phyloP scores from a whole-genome alignment of 2,113 vertebrate genomes.

The Sitta europaea region DNA sequence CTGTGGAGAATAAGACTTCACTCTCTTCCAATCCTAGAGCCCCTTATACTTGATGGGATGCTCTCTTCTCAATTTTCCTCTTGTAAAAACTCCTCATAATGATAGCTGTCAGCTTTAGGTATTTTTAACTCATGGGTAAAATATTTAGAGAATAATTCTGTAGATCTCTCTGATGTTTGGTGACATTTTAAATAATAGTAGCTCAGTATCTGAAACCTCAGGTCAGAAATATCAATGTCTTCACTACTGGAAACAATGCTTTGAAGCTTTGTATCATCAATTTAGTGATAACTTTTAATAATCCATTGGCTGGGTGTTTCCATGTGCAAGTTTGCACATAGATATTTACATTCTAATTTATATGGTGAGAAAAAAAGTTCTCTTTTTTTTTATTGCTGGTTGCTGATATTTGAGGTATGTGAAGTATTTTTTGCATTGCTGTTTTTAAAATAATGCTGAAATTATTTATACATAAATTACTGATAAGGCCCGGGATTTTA shows the following conservation, averaged over 20 bases:
- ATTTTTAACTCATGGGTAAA: background rate
- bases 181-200: background rate
- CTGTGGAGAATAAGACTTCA: rapidly evolving
- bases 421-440: background rate
- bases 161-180: background rate
- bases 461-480: background rate
- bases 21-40: background rate
- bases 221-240: background rate
- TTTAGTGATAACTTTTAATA: background rate
- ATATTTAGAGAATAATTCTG: background rate
- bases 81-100: background rate
- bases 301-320: background rate
- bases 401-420: background rate
- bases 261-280: background rate
- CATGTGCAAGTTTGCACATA: background rate
- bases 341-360: background rate
- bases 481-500: background rate
- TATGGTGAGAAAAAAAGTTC: background rate
- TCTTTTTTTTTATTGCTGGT: background rate
- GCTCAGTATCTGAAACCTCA: background rate
- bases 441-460: background rate
- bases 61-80: background rate
- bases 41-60: background rate
- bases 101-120: rapidly evolving
- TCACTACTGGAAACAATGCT: background rate